Conservation (phyloP, 2,888 invertebrate species). For the Xestia ashworthii region DNA sequence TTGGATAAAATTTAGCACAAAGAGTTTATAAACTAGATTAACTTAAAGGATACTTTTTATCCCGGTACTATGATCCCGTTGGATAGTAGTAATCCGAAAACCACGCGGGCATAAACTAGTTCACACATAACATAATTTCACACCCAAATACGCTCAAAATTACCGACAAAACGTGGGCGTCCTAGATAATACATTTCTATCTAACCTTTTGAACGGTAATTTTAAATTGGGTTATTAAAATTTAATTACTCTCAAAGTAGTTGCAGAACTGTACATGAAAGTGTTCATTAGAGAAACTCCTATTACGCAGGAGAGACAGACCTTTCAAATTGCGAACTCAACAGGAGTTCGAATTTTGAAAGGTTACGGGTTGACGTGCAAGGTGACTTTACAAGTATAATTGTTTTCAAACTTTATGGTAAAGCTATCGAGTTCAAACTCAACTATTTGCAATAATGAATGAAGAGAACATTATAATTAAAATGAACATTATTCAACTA, state of each 20-base stretch:
- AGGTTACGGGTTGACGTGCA: not conserved
- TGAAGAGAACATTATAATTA: not conserved
- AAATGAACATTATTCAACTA: too few relatives aligned
- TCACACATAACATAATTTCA: not conserved
- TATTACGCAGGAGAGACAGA: not conserved
- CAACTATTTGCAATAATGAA: not conserved
- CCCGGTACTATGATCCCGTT: too few relatives aligned
- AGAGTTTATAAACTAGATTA: too few relatives aligned
- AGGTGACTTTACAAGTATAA: not conserved
- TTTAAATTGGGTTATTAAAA: not conserved
- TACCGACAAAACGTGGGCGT: not conserved
- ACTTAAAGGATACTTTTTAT: too few relatives aligned
- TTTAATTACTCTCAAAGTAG: not conserved
- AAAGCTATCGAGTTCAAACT: not conserved
- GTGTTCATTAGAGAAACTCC: not conserved
- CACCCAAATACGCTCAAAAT: not conserved
- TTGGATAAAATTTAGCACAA: too few relatives aligned
- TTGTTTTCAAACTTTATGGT: not conserved
- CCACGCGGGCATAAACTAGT: too few relatives aligned
- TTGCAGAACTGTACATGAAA: not conserved
- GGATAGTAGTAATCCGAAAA: too few relatives aligned
- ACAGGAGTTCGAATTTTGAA: not conserved
- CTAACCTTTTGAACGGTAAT: not conserved
- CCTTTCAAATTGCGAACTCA: too few relatives aligned
- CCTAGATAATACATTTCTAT: not conserved